A percentile compares a stretch with the other conserved stretches of the same genome.
Evolutionary conservation across 2,113 vertebrate genomes (phyloP).

Genomic region (Nipponia nippon): DNA sequence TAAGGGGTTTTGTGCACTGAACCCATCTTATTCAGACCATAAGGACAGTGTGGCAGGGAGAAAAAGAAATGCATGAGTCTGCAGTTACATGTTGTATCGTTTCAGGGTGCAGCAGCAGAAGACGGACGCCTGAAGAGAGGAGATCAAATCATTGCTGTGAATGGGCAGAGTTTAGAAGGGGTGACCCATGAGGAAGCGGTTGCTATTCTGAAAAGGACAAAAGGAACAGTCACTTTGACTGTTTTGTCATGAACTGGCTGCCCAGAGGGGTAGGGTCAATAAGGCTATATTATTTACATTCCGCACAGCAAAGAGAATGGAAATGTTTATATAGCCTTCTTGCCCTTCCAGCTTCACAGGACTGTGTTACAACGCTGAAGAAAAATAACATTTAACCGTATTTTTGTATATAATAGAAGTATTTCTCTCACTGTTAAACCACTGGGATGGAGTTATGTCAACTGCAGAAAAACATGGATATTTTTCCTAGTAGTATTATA

Average conservation of each 20-base stretch:
- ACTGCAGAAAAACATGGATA: background rate
- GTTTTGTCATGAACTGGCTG: slow-evolving; percentile 82
- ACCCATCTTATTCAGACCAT: background rate
- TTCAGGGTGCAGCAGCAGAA: slow-evolving; percentile 93
- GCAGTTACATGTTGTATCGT: slow-evolving; percentile 12
- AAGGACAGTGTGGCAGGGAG: background rate
- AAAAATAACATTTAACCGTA: background rate
- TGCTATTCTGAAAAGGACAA: slow-evolving; percentile 92
- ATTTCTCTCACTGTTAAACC: background rate
- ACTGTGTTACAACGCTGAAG: background rate
- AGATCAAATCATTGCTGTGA: slow-evolving; percentile 96
- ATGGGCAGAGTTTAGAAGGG: slow-evolving; percentile 91
- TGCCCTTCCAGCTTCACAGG: background rate
- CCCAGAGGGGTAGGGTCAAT: background rate
- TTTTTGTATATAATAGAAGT: slow-evolving; percentile 21
- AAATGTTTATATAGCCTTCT: background rate
- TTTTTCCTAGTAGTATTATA: background rate
- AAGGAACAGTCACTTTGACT: slow-evolving; percentile 89
- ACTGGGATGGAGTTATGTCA: background rate
- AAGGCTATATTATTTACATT: background rate
- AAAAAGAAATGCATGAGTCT: background rate
- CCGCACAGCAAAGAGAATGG: background rate
- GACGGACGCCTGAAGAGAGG: slow-evolving; percentile 93
- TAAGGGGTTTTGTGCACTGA: background rate
- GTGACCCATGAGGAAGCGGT: slow-evolving; percentile 96